Evolutionary conservation across 2,888 invertebrate species (phyloP), one percentile per base, ranked within the genome.

Genomic region (Lypha dubia): DNA sequence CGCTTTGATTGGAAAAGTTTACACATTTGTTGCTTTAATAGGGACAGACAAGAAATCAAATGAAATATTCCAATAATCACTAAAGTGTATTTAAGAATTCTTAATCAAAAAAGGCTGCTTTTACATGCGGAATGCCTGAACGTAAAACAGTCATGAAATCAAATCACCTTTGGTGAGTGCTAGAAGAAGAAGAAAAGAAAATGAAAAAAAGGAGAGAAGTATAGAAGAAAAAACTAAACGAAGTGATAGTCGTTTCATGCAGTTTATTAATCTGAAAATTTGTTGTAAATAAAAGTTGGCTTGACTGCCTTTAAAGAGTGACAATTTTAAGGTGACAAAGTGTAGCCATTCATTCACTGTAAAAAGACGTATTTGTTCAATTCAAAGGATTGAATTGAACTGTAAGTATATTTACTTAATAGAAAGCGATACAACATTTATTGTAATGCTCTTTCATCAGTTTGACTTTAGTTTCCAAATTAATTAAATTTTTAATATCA

Each of bases 201-300:
- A 15, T 9, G 22, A 63, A 53, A 17, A 7, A 22, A 53, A 24
- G 5, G 3, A 35, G 3, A 38, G n/a, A 38, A 49, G 1, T 32
- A 7, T 15, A n/a, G 51, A 38, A 49, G 35, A 20, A 56, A 63
- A 71, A 38, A 11, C 22, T 8, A 49, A 20, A 67, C 38, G 49
- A 67, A 80, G 51, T 67, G 15, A 58, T 74, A 20, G 22, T 22
- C 13, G 44, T 49, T 67, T 67, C 51, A 65, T 49, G 35, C 20
- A 56, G 56, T 71, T 80, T 79, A 79, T 80, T 73, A 60, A 74
- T 67, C 74, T 74, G 22, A 15, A 44, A 53, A 68, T 44, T n/a
- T 15, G 32, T 35, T 74, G 32, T 74, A 53, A 80, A 74, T 71
- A 46, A 79, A 71, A n/a, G 46, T 62, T 11, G 22, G 71, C 67